These are phyloP conservation scores for Epirrita christyi DNA, from an alignment of 2,888 invertebrate genomes.

Conservation along the genomic window DNA sequence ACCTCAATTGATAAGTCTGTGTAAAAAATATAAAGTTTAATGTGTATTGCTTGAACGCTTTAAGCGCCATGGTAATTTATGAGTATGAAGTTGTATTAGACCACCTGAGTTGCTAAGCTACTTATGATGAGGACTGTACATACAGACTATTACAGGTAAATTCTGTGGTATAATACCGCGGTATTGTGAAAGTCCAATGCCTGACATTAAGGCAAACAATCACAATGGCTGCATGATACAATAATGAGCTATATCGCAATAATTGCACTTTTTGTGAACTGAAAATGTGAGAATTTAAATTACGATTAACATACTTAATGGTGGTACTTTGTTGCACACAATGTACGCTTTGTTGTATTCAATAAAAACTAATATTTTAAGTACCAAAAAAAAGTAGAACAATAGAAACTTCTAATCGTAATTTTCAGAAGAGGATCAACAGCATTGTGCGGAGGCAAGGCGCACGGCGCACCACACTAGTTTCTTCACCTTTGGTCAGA, in stretches of 20 bases:
- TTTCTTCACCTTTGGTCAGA: no score
- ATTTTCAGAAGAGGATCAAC: no score
- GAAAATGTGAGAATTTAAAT: constrained; percentile 17
- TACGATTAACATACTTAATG: background rate
- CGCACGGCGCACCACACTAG: no score
- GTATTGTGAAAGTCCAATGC: constrained; percentile 51
- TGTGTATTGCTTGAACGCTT: no score
- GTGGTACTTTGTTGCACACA: no score
- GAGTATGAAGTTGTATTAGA: background rate
- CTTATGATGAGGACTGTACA: constrained; percentile 1
- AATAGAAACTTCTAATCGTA: no score
- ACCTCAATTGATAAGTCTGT: no score
- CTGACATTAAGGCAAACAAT: constrained; percentile 33
- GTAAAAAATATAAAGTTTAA: no score
- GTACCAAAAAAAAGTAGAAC: no score
- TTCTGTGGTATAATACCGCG: constrained; percentile 34
- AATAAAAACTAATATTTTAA: no score
- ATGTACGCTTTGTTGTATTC: no score
- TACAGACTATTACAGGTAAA: constrained; percentile 2
- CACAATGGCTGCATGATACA: constrained; percentile 33
- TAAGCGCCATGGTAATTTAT: background rate
- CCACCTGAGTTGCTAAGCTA: constrained; percentile 3
- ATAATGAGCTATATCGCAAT: constrained; percentile 21
- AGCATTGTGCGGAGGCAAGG: no score
- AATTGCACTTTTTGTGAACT: constrained; percentile 16